Percentiles rank a stretch among this genome's conserved stretches.
Evolutionary conservation across 2,113 vertebrate species (phyloP).

Genomic region (Saccopteryx bilineata): DNA sequence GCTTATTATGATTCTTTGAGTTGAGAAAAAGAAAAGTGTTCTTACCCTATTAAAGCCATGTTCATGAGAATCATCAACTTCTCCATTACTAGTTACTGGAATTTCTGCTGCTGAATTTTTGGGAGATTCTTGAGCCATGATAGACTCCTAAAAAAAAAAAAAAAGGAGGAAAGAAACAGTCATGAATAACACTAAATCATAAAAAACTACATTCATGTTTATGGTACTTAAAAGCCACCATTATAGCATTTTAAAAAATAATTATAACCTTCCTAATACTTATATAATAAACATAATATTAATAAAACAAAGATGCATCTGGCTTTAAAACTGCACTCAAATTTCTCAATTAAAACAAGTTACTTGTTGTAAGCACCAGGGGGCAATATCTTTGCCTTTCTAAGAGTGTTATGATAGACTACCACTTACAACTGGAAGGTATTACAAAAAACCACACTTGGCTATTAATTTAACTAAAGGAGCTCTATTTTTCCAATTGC

Average conservation of each 20-base stretch:
- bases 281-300: background rate
- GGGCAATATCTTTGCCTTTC: background rate
- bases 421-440: background rate
- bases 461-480: background rate
- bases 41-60: conserved; percentile 93
- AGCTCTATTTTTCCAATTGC: background rate
- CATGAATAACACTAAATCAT: conserved; percentile 17
- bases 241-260: conserved; percentile 9
- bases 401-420: background rate
- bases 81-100: conserved; percentile 96
- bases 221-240: background rate
- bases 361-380: background rate
- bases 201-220: conserved; percentile 1
- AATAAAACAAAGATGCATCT: conserved; percentile 23
- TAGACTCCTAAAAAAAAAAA: conserved; percentile 85
- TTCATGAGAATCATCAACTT: conserved; percentile 91
- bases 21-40: conserved; percentile 40
- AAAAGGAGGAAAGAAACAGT: background rate
- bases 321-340: conserved; percentile 1
- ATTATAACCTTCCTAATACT: background rate
- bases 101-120: conserved; percentile 97
- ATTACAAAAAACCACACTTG: conserved; percentile 25
- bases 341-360: conserved; percentile 13
- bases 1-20: background rate
- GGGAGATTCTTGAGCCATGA: conserved; percentile 94